phyloP scores from a whole-genome alignment of 2,797 vertebrate genomes.

The Chelidonichthys spinosus region DNA sequence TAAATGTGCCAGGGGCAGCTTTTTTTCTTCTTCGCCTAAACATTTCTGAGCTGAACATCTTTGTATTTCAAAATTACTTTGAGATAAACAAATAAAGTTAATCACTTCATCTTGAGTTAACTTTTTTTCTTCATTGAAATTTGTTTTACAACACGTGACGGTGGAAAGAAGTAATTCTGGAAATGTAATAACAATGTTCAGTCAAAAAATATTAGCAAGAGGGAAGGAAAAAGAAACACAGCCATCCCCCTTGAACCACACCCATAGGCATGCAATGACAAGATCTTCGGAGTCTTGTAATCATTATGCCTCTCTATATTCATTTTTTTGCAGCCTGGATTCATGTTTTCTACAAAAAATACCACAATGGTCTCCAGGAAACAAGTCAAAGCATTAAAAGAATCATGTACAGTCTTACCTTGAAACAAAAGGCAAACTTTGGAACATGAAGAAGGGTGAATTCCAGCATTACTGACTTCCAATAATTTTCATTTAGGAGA shows the following conservation, averaged over 20 bases:
- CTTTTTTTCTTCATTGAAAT: neutral
- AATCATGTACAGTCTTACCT: neutral
- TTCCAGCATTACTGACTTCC: neutral
- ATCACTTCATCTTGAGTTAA: neutral
- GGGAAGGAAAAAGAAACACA: neutral
- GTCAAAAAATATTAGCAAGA: neutral
- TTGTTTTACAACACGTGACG: neutral
- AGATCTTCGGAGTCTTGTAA: neutral
- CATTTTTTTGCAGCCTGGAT: too few relatives aligned
- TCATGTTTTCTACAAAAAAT: too few relatives aligned
- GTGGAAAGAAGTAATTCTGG: neutral
- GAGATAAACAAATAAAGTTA: neutral
- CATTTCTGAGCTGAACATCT: slow-evolving; percentile 4
- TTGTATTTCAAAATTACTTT: neutral
- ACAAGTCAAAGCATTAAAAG: too few relatives aligned
- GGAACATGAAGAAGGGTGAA: neutral
- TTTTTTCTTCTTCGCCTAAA: neutral
- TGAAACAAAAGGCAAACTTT: neutral
- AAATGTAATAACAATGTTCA: slow-evolving; percentile 1
- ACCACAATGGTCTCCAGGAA: too few relatives aligned
- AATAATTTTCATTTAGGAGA: neutral
- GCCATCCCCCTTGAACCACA: neutral
- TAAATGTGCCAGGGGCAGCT: neutral
- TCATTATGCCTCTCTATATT: neutral
- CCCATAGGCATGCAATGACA: neutral